Evolutionary conservation across 1,140 invertebrate species (phyloP), one percentile per base, ranked within the genome.

Genomic region (Drosophila busckii): DNA sequence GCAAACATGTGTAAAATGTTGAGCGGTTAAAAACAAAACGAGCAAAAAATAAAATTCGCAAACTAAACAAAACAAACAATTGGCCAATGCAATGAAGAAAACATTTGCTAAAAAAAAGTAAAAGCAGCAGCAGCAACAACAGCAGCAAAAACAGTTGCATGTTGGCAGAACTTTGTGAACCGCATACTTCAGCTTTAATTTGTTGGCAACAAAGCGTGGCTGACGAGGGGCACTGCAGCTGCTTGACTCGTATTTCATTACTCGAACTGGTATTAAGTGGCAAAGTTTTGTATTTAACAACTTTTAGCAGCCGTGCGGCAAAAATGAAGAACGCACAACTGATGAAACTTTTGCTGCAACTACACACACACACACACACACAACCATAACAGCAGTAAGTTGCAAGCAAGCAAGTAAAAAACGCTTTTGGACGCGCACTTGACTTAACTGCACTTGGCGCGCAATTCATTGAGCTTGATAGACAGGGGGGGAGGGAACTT

Each of bases 221-320:
- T 8, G 22, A 19, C 9, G 12, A 15, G 6, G 26, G 12, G 40
- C 26, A 40, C 40, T 59, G 49, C 46, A 45, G 46, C 41, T 67
- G 10, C 20, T 23, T 71, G 50, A 73, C 64, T 82, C 75, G 75
- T 80, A 80, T 82, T 80, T 82, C 73, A 80, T 80, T 80, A 82
- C 75, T 82, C 75, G 75, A 80, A 80, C 73, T 78, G 75, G 75
- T 80, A 80, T 80, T 80, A 80, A 80, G 73, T 80, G 69, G 73
- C 73, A 80, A 80, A 80, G 59, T 80, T 80, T 80, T 82, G 73
- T 80, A 73, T 80, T 80, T 80, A 80, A 82, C 75, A 80, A 80
- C 75, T 82, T 80, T 80, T 58, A 75, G 75, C 59, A 75, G 69
- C 48, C 75, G 59, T 50, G 64, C 60, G 34, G 69, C 60, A 82